Conservation (phyloP, 2,113 vertebrate genomes). For the Neomonachus schauinslandi region DNA sequence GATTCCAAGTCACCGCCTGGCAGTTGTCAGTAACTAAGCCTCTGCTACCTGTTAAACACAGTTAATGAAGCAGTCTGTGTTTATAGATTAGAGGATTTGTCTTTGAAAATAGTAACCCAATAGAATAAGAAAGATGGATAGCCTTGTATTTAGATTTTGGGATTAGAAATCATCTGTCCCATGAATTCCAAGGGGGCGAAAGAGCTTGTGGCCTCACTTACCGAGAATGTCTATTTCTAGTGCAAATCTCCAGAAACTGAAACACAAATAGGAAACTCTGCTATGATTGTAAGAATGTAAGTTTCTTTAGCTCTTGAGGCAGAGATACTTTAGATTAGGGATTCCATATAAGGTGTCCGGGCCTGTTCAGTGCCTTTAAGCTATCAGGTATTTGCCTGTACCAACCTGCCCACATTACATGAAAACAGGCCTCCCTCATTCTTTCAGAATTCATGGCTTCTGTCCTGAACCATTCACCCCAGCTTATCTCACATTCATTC, state of each 20-base stretch:
- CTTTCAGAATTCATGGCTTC: conserved; percentile 73
- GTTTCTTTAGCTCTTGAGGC: conserved; percentile 42
- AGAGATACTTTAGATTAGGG: conserved; percentile 58
- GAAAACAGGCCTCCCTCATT: conserved; percentile 72
- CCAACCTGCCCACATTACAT: conserved; percentile 66
- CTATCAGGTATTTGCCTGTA: conserved; percentile 77
- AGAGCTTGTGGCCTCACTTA: conserved; percentile 12
- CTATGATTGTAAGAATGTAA: conserved; percentile 61
- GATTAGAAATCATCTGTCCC: conserved; percentile 43
- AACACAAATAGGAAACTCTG: conserved; percentile 46
- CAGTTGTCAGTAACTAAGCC: conserved; percentile 68
- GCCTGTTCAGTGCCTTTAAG: conserved; percentile 70
- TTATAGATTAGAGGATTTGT: conserved; percentile 62
- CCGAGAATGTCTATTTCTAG: conserved; percentile 30
- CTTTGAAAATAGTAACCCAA: conserved; percentile 61
- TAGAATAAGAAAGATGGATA: conserved; percentile 55
- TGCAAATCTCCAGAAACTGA: conserved; percentile 47
- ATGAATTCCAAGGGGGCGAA: not conserved
- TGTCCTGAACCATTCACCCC: conserved; percentile 69
- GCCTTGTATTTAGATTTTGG: conserved; percentile 46
- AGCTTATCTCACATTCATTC: conserved; percentile 71
- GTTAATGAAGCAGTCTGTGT: conserved; percentile 69
- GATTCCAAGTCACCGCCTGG: conserved; percentile 52
- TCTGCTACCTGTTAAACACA: conserved; percentile 72
- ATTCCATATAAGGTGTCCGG: conserved; percentile 57